Conservation (phyloP, 2,888 invertebrate species). For the Diarsia brunnea region DNA sequence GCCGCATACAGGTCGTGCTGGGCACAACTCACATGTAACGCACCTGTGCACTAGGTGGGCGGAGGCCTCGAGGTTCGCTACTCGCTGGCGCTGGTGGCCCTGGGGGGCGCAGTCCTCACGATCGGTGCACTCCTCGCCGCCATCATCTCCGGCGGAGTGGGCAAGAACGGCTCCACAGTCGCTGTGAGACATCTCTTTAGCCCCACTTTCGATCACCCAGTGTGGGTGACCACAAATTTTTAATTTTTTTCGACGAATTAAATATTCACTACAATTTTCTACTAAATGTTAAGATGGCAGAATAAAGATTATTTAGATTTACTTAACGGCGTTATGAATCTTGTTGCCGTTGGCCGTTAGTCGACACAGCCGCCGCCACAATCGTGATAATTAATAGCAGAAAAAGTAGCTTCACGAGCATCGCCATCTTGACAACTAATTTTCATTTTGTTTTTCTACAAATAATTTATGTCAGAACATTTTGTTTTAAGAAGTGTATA, state of each 20-base stretch:
- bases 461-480: constrained; percentile 27
- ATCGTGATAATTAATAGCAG: constrained; percentile 1
- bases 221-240: constrained; percentile 31
- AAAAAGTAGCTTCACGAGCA: not conserved
- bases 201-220: constrained; percentile 42
- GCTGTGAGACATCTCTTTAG: constrained; percentile 94
- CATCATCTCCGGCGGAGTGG: constrained; percentile 97
- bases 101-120: constrained; percentile 93
- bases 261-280: not conserved
- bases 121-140: constrained; percentile 94
- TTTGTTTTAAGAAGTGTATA: constrained; percentile 7
- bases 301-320: not conserved
- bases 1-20: constrained; percentile 33
- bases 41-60: constrained; percentile 79
- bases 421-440: constrained; percentile 14
- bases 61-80: constrained; percentile 93
- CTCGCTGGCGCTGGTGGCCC: constrained; percentile 94
- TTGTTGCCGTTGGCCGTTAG: too few relatives aligned
- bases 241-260: not conserved
- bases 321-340: too few relatives aligned
- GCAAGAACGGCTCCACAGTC: constrained; percentile 99
- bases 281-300: constrained; percentile 43
- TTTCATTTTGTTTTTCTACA: constrained; percentile 9
- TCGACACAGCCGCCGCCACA: not conserved
- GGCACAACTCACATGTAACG: constrained; percentile 52